A percentile compares a stretch with the other conserved stretches of the same genome.
phyloP scores from a whole-genome alignment of 2,797 vertebrate species.

The Pyrocephalus nanus region DNA sequence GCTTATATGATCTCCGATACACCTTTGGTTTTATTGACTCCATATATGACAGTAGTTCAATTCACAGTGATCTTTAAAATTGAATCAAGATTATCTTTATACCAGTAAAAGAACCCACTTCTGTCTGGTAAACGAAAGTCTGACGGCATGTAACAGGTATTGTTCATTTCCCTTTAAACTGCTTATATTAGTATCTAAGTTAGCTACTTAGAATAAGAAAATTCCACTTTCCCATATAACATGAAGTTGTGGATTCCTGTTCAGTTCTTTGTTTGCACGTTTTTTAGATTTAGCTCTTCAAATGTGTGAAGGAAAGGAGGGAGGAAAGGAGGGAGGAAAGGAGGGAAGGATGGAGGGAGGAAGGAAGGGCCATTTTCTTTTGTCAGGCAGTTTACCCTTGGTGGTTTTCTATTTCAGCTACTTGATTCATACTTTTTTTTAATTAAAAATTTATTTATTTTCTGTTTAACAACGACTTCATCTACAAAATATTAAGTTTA shows the following conservation, averaged over 20 bases:
- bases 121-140: neutral
- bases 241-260: neutral
- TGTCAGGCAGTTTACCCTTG: neutral
- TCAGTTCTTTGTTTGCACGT: neutral
- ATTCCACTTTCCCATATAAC: neutral
- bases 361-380: neutral
- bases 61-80: neutral
- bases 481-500: neutral
- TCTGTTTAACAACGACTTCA: neutral
- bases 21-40: neutral
- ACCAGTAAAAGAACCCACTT: neutral
- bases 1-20: neutral
- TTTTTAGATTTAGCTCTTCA: neutral
- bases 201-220: neutral
- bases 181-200: neutral
- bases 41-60: neutral
- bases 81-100: neutral
- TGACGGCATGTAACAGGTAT: neutral
- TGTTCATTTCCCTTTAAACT: neutral
- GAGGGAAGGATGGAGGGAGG: neutral
- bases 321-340: neutral
- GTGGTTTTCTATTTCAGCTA: neutral
- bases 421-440: neutral
- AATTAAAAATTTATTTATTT: neutral
- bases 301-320: neutral